Percentiles rank a stretch among this genome's conserved stretches.
These are phyloP conservation scores for Falco novaeseelandiae DNA, from an alignment of 2,797 vertebrate species.

Conservation along the genomic window DNA sequence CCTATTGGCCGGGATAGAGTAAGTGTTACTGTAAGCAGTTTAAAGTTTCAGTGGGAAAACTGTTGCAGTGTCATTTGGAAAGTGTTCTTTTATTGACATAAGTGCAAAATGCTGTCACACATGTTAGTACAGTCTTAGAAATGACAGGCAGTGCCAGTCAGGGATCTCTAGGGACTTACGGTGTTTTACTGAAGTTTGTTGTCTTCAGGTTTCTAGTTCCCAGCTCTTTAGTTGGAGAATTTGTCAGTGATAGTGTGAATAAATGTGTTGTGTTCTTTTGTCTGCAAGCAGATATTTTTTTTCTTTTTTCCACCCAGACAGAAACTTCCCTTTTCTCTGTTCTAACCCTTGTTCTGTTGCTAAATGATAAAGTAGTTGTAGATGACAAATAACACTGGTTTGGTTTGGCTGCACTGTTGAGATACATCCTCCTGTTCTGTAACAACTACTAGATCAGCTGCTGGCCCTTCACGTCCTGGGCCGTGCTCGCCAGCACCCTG, in stretches of 20 bases:
- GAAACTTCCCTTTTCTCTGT: neutral
- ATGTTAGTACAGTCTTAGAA: neutral
- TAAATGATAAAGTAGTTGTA: neutral
- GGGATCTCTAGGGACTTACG: neutral
- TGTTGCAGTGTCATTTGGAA: neutral
- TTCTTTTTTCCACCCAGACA: neutral
- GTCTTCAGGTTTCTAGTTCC: neutral
- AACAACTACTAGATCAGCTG: neutral
- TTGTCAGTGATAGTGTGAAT: neutral
- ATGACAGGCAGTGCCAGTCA: neutral
- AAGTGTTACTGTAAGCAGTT: neutral
- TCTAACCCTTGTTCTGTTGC: neutral
- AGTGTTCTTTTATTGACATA: neutral
- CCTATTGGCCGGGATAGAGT: constrained; percentile 96
- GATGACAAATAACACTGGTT: neutral
- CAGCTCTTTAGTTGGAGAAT: neutral
- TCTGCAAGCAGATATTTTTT: neutral
- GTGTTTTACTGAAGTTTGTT: neutral
- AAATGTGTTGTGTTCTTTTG: neutral
- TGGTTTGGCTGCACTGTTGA: neutral
- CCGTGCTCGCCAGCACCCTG: neutral
- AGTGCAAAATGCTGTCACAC: neutral
- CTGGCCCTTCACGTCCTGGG: neutral
- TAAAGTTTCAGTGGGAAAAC: neutral
- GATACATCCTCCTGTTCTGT: fast-evolving